Evolutionary conservation across 1,140 invertebrate genomes (phyloP), one percentile per base, ranked within the genome.

Genomic region (Drosophila nannoptera): DNA sequence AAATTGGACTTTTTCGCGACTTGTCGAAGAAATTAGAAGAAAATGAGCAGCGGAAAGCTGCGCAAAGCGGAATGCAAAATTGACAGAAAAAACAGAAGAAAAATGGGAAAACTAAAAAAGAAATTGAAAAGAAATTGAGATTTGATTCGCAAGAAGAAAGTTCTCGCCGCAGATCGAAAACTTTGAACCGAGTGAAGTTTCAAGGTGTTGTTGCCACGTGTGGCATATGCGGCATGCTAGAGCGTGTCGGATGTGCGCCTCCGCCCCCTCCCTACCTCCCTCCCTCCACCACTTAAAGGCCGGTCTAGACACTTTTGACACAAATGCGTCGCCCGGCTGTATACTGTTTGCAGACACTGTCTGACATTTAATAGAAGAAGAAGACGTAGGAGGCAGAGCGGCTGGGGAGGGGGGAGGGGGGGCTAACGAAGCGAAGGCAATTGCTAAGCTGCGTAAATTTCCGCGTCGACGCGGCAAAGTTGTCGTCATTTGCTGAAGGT

Each of bases 241-340:
- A 43, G 40, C 29, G 76, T 73, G 22, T 22, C 22, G 22, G 22
- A 22, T 22, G 22, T 22, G 22, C 22, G 22, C 22, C 22, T 22
- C 66, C 71, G 49, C 36, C 56, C 56, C 43, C 70, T 54, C 59
- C 8, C 53, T 29, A 40, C 35, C 9, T 14, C 64, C 16, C 55
- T 69, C 36, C 45, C 56, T n/a, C n/a, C 12, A 5, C 48, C 52
- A 65, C 77, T 72, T 22, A 42, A 73, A 45, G 43, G 60, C 63
- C 64, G 77, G 80, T 84, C 80, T 84, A 86, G 80, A 86, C 80
- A 77, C 81, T 86, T 84, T 77, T 84, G 80, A 86, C 81, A 84
- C 80, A 84, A 84, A 86, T 80, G 80, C 80, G 70, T 65, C 50
- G 36, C 46, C 16, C 31, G 53, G 52, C 66, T 66, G 49, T 69